phyloP scores from a whole-genome alignment of 2,888 invertebrate species.

The Drosophila parthenogenetica region DNA sequence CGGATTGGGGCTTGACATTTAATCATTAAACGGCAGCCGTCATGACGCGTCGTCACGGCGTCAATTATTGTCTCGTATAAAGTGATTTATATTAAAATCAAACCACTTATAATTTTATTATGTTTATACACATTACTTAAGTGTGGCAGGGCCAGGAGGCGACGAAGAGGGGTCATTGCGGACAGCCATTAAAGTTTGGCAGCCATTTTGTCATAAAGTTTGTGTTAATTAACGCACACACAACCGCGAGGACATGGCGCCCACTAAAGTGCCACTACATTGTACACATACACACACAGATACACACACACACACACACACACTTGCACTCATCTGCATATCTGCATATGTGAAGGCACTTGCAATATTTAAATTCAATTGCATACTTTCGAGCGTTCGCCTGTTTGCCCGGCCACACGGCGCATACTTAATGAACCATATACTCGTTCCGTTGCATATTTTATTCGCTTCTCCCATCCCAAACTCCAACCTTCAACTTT shows the following conservation, averaged over 20 bases:
- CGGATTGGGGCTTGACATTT: constrained; percentile 23
- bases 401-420: constrained; percentile 61
- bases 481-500: too few relatives aligned
- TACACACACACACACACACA: not conserved
- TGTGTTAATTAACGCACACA: constrained; percentile 73
- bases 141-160: not conserved
- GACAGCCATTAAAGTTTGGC: constrained; percentile 55
- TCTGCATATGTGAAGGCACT: constrained; percentile 34
- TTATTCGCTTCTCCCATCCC: constrained; percentile 45
- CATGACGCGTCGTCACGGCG: constrained; percentile 34
- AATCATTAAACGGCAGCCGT: constrained; percentile 60
- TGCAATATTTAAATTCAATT: constrained; percentile 81
- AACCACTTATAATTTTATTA: constrained; percentile 80
- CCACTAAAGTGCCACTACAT: constrained; percentile 32
- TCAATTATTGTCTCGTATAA: constrained; percentile 79
- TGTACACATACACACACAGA: constrained; percentile 8
- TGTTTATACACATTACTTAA: constrained; percentile 48
- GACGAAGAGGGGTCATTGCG: not conserved
- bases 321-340: not conserved
- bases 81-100: constrained; percentile 81
- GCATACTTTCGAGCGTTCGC: constrained; percentile 69
- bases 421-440: constrained; percentile 77
- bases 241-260: constrained; percentile 42
- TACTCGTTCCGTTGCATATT: constrained; percentile 66
- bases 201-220: constrained; percentile 70